A percentile compares a stretch with the other conserved stretches of the same genome.
phyloP scores from a whole-genome alignment of 2,888 invertebrate genomes.

The Dorcus parallelipipedus region DNA sequence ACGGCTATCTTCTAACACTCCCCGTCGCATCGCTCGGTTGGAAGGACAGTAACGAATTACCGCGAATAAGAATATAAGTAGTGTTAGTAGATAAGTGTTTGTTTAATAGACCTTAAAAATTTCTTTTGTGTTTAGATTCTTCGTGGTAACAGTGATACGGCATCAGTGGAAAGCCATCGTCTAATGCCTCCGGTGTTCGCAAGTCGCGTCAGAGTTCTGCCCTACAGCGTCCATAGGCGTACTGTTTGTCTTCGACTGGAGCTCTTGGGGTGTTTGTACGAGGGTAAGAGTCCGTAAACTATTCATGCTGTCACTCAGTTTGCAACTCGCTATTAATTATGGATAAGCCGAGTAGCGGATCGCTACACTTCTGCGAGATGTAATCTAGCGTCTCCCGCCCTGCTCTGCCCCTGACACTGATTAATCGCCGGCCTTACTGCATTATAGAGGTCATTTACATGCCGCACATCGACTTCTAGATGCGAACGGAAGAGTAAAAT shows the following conservation, averaged over 20 bases:
- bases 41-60: too few species aligned
- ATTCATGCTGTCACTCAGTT: constrained; percentile 37
- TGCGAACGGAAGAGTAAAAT: constrained; percentile 14
- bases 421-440: constrained; percentile 29
- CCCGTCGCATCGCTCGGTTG: too few species aligned
- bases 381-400: constrained; percentile 24
- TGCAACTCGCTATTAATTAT: constrained; percentile 37
- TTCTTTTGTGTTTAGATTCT: constrained; percentile 57
- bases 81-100: too few species aligned
- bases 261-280: constrained; percentile 67
- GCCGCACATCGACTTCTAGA: constrained; percentile 21
- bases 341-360: constrained; percentile 32
- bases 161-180: constrained; percentile 63
- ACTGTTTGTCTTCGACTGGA: constrained; percentile 75
- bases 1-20: too few species aligned
- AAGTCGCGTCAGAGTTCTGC: constrained; percentile 66
- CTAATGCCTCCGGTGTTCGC: constrained; percentile 71
- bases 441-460: constrained; percentile 31
- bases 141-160: constrained; percentile 71
- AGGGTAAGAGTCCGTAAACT: constrained; percentile 53
- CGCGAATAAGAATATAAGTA: too few species aligned
- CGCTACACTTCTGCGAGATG: constrained; percentile 23
- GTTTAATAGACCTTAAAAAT: too few species aligned
- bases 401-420: constrained; percentile 31
- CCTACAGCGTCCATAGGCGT: constrained; percentile 66